Percentiles rank a stretch among this genome's conserved stretches.
phyloP scores from a whole-genome alignment of 2,888 invertebrate genomes.

The Euspilapteryx auroguttella region DNA sequence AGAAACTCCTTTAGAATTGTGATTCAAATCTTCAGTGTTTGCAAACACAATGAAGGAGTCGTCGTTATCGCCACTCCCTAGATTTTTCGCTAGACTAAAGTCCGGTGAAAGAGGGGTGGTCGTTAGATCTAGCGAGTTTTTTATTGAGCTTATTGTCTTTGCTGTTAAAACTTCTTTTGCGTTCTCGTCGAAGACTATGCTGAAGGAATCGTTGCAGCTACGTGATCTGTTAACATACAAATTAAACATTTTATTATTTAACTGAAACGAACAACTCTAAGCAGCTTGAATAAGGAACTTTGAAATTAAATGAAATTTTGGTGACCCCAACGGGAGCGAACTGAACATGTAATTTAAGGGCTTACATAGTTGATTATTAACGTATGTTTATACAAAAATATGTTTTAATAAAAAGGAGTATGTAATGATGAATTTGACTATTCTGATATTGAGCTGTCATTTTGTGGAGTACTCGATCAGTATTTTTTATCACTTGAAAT shows the following conservation, averaged over 20 bases:
- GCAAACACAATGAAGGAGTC: slow-evolving; percentile 42
- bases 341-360: no score
- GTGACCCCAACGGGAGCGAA: no score
- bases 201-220: slow-evolving; percentile 50
- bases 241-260: neutral
- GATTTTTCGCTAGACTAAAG: slow-evolving; percentile 2
- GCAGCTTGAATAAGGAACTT: no score
- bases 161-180: slow-evolving; percentile 13
- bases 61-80: slow-evolving; percentile 16
- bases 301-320: no score
- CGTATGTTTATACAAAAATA: no score
- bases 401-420: no score
- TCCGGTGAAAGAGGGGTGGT: slow-evolving; percentile 6
- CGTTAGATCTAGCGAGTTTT: slow-evolving; percentile 3
- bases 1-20: slow-evolving; percentile 9
- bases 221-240: slow-evolving; percentile 22
- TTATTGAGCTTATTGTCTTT: neutral
- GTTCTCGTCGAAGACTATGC: slow-evolving; percentile 42
- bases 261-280: no score
- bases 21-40: slow-evolving; percentile 13
- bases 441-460: no score
- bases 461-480: no score
- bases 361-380: no score
- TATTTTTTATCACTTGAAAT: no score
- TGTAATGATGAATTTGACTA: no score